Evolutionary conservation across 1,140 invertebrate species (phyloP), one percentile per base, ranked within the genome.

Genomic region (Achroia grisella): DNA sequence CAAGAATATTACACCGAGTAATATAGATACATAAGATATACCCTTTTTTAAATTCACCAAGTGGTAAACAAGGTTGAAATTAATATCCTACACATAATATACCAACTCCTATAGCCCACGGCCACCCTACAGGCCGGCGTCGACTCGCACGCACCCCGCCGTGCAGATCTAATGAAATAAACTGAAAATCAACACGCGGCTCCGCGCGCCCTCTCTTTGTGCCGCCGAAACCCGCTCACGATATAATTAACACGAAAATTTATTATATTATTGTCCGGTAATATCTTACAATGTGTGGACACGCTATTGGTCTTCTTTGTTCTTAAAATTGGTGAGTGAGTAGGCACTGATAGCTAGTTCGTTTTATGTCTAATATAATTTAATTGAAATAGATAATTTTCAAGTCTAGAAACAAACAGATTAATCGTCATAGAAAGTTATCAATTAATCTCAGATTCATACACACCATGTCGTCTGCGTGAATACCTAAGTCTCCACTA

Each of bases 161-260:
- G 82, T 67, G 82, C 57, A 49, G 17, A 63, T 69, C 77, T 87
- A 87, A 87, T 87, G 84, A 86, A 87, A 87, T 87, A 87, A 85
- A 83, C 82, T 83, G 79, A 86, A 86, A 87, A 83, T 84, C 82
- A 87, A 87, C 85, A 87, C 79, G 69, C 57, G 57, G 58, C 60
- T 61, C 57, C 62, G 63, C 58, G 50, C 52, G 10, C 23, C 53
- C 56, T 56, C 55, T 46, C 56, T 56, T 44, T 50, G 46, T 42
- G 9, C 44, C 40, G 45, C 48, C 45, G 42, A 6, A 3, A 6
- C 17, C 17, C 52, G 45, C 47, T 53, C 56, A 60, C 54, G 52
- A 67, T 56, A 63, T 61, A 61, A 69, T 69, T 69, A 69, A 65
- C 59, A 52, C 54, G 41, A 36, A 45, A 62, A 65, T 69, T 65